Evolutionary conservation across 37 sponge, comb jelly and placozoan genomes (phyloP), one percentile per base, ranked within the genome.

Genomic region (Theonella swinhoei): DNA sequence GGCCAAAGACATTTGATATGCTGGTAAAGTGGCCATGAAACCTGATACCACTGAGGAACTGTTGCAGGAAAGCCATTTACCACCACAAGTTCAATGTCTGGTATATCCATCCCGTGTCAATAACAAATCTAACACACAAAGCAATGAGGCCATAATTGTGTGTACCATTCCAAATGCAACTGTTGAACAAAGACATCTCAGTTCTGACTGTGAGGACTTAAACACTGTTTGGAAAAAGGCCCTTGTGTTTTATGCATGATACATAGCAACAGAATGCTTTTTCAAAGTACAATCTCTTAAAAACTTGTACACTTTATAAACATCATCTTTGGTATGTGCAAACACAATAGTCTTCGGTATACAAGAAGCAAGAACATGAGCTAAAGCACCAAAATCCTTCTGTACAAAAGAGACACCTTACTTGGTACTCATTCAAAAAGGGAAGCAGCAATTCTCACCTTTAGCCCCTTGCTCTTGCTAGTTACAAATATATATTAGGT

Each of bases 171-270:
- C 61, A 59, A 59, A 59, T 14, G 61, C 61, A 22, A 59, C 20
- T 14, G 61, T 59, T 59, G 61, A 14, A 14, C 14, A 14, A 59
- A 59, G 14, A 29, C 76, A 75, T 43, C 76, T 11, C 29, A 75
- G 5, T 28, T 17, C 58, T n/a, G n/a, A n/a, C 11, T 28, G 24
- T n/a, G 5, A 3, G 4, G 8, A 47, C 58, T 43, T 20, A 34
- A 75, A 75, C 25, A 4, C 28, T 29, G 22, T 11, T 43, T 54
- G 58, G 4, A 43, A 8, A 9, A 26, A 14, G 11, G 9, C 8
- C 60, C 43, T 75, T 8, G 76, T 75, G 11, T 4, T 11, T 58
- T 17, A 28, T 8, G 76, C 76, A 75, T 75, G 76, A 43, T 75
- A 59, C 61, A 59, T 59, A 59, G 19, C 20, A 5, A 63, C 8